Percentiles rank a stretch among this genome's conserved stretches.
phyloP scores from a whole-genome alignment of 2,888 invertebrate genomes.

The Diploptera punctata region DNA sequence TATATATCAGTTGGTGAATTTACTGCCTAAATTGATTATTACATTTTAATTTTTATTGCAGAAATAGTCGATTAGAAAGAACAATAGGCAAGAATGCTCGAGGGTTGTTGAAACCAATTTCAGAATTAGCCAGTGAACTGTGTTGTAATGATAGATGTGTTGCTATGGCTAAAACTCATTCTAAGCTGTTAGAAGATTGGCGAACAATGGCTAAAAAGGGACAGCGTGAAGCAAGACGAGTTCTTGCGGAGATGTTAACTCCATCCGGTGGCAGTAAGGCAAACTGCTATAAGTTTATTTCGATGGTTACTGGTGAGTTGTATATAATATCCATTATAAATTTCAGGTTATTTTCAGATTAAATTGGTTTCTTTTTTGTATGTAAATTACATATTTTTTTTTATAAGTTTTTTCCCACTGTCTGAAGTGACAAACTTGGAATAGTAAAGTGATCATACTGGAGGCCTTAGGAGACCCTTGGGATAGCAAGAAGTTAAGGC shows the following conservation, averaged over 20 bases:
- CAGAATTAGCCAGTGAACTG: constrained; percentile 29
- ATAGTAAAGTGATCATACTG: too few relatives aligned
- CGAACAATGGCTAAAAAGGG: constrained; percentile 30
- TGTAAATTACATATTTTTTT: too few relatives aligned
- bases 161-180: constrained; percentile 35
- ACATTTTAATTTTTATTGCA: too few relatives aligned
- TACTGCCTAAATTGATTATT: too few relatives aligned
- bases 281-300: constrained; percentile 44
- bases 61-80: constrained; percentile 31
- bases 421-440: too few relatives aligned
- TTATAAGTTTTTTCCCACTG: too few relatives aligned
- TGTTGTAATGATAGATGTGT: constrained; percentile 43
- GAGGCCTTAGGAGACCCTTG: too few relatives aligned
- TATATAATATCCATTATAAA: too few relatives aligned
- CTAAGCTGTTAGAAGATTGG: constrained; percentile 40
- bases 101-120: constrained; percentile 37
- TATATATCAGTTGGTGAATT: too few relatives aligned
- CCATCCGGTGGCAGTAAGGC: constrained; percentile 41
- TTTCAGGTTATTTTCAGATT: too few relatives aligned
- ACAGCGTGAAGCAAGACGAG: constrained; percentile 40
- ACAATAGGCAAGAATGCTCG: constrained; percentile 29
- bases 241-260: constrained; percentile 43
- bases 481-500: too few relatives aligned
- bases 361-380: too few relatives aligned
- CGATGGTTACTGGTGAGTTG: constrained; percentile 43